Base-by-base conservation (phyloP, 2,888 invertebrate genomes). In the Drosophila prolongata region DNA sequence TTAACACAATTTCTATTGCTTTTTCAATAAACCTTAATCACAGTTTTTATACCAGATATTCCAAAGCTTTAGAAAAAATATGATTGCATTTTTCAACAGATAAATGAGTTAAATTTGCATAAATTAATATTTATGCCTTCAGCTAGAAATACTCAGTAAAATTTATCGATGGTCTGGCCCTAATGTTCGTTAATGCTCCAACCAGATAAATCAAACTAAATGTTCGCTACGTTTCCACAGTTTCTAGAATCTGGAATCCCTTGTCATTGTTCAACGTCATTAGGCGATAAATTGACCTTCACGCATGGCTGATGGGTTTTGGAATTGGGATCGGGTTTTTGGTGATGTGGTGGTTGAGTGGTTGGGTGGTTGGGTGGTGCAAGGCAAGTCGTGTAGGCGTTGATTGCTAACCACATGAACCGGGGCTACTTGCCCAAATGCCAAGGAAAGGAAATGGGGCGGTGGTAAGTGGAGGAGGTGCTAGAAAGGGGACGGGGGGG, bases 241-340 rank as follows among this genome's bases (percentile, higher is more conserved):
- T 69, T 38, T 16, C 46, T 8, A 34, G 47, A 16, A 19, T 14
- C 50, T 49, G 19, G 47, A 55, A 24, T 67, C 54, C 68, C 55
- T 57, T 74, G 69, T 71, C 87, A 76, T 78, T 87, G 87, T 81
- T 78, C 80, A 76, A 67, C 81, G 66, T 87, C 83, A 82, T 83
- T 87, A 86, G 78, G 69, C 86, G 78, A 83, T 83, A 88, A 83
- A 88, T 88, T 83, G 83, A 83, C 88, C 83, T 83, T 83, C 88
- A 88, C 80, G 80, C 79, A 75, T 75, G 71, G 59, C 47, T 35
- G 44, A 47, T 35, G 16, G 35, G 11, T n/a, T 16, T 44, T 44
- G 47, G 30, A 14, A 8, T 35, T 19, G 35, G 16, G 14, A 16
- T 27, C 13, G 27, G 43, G 13, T 13, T 14, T 11, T 16, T 19